Conservation (phyloP, 1,140 invertebrate species). For the Venturia canescens region DNA sequence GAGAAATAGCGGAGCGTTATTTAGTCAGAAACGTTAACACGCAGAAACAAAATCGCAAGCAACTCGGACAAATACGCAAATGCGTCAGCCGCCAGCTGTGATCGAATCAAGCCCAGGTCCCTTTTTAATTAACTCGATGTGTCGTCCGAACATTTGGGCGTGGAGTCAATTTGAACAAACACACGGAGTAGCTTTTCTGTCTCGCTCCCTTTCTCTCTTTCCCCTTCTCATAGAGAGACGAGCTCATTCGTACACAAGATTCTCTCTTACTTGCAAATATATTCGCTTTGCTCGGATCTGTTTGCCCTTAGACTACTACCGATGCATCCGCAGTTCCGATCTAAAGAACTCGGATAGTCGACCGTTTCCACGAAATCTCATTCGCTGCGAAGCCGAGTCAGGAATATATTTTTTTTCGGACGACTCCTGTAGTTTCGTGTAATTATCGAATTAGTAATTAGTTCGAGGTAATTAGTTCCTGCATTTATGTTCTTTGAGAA, state of each 20-base stretch:
- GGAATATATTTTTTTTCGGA: no score
- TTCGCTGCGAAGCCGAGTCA: neutral
- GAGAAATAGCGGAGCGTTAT: neutral
- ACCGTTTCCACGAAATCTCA: neutral
- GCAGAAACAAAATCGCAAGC: neutral
- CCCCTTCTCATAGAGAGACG: conserved; percentile 56
- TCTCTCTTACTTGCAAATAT: conserved; percentile 24
- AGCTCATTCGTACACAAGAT: conserved; percentile 1
- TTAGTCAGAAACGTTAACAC: conserved; percentile 2
- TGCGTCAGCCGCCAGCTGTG: conserved; percentile 40
- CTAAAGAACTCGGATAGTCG: neutral
- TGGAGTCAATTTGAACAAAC: conserved; percentile 67
- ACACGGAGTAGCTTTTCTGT: conserved; percentile 46
- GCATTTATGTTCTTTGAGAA: no score
- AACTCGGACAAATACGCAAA: neutral
- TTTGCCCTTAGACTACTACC: conserved; percentile 1
- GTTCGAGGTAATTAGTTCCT: no score
- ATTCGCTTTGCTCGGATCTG: conserved; percentile 16
- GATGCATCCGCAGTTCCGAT: neutral
- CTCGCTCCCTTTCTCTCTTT: neutral
- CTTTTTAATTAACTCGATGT: conserved; percentile 63
- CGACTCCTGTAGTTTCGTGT: no score
- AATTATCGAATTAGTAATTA: no score
- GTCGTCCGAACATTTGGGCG: conserved; percentile 34
- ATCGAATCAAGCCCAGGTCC: conserved; percentile 62